Base-by-base conservation (phyloP, 2,888 invertebrate species). In the Dryocosmus kuriphilus region DNA sequence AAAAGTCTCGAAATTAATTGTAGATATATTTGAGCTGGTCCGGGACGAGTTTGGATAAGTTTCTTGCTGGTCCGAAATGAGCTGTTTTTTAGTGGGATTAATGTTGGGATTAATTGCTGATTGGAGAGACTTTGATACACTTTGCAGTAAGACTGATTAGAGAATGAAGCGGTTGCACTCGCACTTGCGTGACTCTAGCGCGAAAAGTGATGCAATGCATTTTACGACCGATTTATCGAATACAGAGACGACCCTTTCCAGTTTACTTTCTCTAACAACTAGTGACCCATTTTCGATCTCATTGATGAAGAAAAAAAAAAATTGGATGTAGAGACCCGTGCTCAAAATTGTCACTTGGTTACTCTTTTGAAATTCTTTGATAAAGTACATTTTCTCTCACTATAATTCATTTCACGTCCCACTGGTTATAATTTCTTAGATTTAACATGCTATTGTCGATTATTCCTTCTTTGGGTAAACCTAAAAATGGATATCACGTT, bases 241-340 rank as follows among this genome's bases (percentile, higher is more conserved):
- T 75, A 27, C 51, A 63, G 80, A 78, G 80, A 81, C 80, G 24
- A 81, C 81, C 80, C 27, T 60, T 60, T 60, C 27, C 60, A 60
- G 60, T 60, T 60, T 27, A 60, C 27, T 60, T 60, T 60, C 60
- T n/a, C 16, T 6, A 6, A 74, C 79, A 80, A 81, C 80, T 80
- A 78, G 80, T 81, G 79, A 81, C 81, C 81, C 77, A 81, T 75
- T 83, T 80, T 78, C 35, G 55, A 63, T n/a, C 19, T 67, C 76
- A 27, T 6, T 38, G 19, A 75, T 46, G 46, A 60, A 22, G 11
- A 38, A 63, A 62, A 3, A 61, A 61, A 30, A 6, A 1, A 30
- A 30, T 22, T 22, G 8, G 9, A 14, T 38, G 8, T 62, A 7
- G 9, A 30, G 6, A 7, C 32, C 0, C 2, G 6, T 63, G 22